Evolutionary conservation across 2,797 vertebrate genomes (phyloP), one percentile per base, ranked within the genome.

Genomic region (Rhodeus uyekii): DNA sequence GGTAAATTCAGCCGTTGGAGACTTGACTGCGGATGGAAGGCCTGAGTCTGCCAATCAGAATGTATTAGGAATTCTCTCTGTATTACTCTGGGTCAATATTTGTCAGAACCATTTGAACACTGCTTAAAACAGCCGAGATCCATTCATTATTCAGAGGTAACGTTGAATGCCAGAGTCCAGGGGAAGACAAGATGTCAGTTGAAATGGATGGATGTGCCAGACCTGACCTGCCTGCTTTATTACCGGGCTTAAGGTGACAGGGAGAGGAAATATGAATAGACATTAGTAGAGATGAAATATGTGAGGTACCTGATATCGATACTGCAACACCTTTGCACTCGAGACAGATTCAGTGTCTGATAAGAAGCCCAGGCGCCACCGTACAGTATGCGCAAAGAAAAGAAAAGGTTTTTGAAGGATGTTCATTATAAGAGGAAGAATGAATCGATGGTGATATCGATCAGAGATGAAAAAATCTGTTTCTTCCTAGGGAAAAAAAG

Each of bases 71-170:
- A 87, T 86, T 88, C 86, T 83, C 71, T 74, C 75, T 82, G 83
- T 83, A 86, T 87, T 87, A 83, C 82, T 83, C 48, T 76, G 64
- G 84, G 84, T 87, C 87, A 82, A 88, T 88, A 87, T 83, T 85
- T 88, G 87, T 88, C 87, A 86, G 79, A 86, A 83, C 46, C 75
- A 76, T 87, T 88, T 88, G 83, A 86, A 81, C 81, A 81, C 27
- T 78, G 83, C 83, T 86, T 88, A 85, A 86, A 88, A 85, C 86
- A 87, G 87, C 86, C 82, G 81, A 83, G 78, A 83, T 73, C 75
- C 84, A 86, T 88, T 87, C 55, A 86, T 85, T 87, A 87, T 87
- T 87, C 83, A 87, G 76, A 76, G 76, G 67, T 39, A 82, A 76
- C 50, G 34, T 80, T 73, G 71, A 83, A 85, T 87, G 81, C 72